phyloP scores from a whole-genome alignment of 2,797 vertebrate species.

The Chanos chanos region DNA sequence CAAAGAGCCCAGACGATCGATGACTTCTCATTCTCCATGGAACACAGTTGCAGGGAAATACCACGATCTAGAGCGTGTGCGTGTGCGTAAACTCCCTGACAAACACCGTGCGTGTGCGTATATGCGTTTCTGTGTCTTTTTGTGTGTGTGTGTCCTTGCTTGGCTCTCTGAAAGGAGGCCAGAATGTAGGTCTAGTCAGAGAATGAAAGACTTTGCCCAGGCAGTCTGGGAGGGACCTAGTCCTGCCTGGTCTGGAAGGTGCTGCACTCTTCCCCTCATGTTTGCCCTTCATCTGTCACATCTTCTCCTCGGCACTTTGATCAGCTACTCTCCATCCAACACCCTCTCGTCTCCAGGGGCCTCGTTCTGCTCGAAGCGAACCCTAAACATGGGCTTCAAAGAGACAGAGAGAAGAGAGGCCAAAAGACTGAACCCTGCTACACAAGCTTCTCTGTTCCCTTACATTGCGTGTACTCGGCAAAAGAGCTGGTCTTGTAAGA shows the following conservation, averaged over 20 bases:
- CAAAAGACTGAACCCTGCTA: background rate
- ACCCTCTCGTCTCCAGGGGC: slow-evolving; percentile 14
- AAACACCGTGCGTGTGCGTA: background rate
- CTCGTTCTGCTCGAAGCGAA: slow-evolving; percentile 19
- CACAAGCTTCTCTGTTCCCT: background rate
- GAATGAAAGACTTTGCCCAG: background rate
- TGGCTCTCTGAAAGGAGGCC: slow-evolving; percentile 23
- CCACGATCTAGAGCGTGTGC: background rate
- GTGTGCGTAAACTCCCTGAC: no score
- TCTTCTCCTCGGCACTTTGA: slow-evolving; percentile 31
- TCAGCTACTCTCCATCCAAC: slow-evolving; percentile 21
- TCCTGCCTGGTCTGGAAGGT: slow-evolving; percentile 3
- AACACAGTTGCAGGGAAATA: slow-evolving; percentile 3
- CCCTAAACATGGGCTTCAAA: slow-evolving; percentile 27
- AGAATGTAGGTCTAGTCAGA: slow-evolving; percentile 6
- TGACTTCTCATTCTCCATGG: slow-evolving; percentile 1
- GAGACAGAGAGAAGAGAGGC: slow-evolving; percentile 7
- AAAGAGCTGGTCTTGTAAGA: no score
- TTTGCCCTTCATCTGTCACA: slow-evolving; percentile 38
- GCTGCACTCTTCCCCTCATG: slow-evolving; percentile 3
- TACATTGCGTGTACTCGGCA: background rate
- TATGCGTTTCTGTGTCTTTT: background rate
- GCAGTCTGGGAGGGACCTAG: background rate
- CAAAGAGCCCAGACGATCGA: background rate
- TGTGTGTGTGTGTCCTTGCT: slow-evolving; percentile 6